Base-by-base conservation (phyloP, 2,888 invertebrate genomes). In the Leuctra nigra region DNA sequence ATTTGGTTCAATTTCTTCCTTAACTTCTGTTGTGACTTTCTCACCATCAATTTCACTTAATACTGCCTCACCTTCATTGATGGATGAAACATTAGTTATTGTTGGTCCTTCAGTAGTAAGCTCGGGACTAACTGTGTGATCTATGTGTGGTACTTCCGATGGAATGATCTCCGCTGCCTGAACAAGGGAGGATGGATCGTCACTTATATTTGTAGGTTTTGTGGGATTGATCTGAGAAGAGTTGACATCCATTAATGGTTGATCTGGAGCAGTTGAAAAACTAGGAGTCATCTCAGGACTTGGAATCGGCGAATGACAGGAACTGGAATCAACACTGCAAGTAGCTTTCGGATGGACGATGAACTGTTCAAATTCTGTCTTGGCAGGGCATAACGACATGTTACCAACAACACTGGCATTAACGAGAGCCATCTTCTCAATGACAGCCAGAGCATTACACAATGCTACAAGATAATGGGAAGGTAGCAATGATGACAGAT, bases 381-480 rank as follows among this genome's bases (percentile, higher is more conserved):
- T 18, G 20, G n/a, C 25, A 9, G 4, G 20, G 23, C 44, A 44
- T n/a, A 44, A 22, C 2, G 44, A 44, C 11, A 44, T 23, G 23
- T 44, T 44, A 20, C 22, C 23, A 6, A 44, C n/a, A 6, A 22
- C 22, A 20, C 44, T 58, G 1, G 79, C 75, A 66, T 86, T 86
- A 61, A 83, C 71, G 35, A 81, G 79, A 14, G 83, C 80, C 70
- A 82, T 82, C 64, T 80, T 80, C 64, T 84, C 82, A 61, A 79
- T 75, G 60, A 84, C 78, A 35, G 86, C 85, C 57, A 89, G 69
- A 33, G 84, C 77, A 70, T 90, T 89, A 71, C 91, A 91, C 62
- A 91, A 73, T 20, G 89, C 89, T 18, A 85, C 83, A 62, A 90
- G 73, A 69, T 86, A 86, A 65, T 82, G 82, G 24, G 77, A 54